Conservation (phyloP, 2,888 invertebrate species). For the Xiphydria camelus region DNA sequence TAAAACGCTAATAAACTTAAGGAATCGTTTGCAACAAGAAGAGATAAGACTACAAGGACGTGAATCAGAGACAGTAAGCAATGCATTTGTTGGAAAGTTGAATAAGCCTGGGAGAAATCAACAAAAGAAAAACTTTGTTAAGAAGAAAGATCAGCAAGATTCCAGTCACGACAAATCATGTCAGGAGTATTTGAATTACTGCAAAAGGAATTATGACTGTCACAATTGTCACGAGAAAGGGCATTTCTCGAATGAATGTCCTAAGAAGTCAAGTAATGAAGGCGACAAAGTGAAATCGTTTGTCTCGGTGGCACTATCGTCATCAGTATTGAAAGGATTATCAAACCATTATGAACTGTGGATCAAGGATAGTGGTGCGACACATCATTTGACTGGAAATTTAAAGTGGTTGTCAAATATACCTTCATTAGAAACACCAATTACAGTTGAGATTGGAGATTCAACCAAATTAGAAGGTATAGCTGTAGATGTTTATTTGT, state of each 20-base stretch:
- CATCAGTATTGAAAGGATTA: not conserved
- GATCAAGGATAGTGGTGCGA: conserved; percentile 10
- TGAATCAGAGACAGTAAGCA: not conserved
- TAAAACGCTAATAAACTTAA: conserved; percentile 13
- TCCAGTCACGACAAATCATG: conserved; percentile 15
- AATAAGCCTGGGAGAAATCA: not conserved
- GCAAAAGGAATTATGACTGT: conserved; percentile 24
- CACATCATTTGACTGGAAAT: conserved; percentile 13
- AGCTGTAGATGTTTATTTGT: conserved; percentile 4
- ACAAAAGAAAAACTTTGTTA: too few species aligned
- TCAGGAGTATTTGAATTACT: conserved; percentile 23
- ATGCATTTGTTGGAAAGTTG: not conserved
- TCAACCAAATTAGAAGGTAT: conserved; percentile 10
- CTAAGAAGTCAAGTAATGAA: conserved; percentile 6
- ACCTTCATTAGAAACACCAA: not conserved
- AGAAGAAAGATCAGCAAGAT: not conserved
- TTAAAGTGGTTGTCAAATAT: conserved; percentile 9
- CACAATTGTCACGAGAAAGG: conserved; percentile 24
- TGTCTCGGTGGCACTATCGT: not conserved
- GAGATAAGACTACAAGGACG: conserved; percentile 2
- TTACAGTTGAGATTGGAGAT: conserved; percentile 10
- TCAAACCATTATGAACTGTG: conserved; percentile 2
- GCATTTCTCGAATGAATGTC: conserved; percentile 25
- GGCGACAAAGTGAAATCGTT: not conserved
- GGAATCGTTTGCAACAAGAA: conserved; percentile 17